Conservation (phyloP, 1,140 invertebrate species). For the Notospermus geniculatus region DNA sequence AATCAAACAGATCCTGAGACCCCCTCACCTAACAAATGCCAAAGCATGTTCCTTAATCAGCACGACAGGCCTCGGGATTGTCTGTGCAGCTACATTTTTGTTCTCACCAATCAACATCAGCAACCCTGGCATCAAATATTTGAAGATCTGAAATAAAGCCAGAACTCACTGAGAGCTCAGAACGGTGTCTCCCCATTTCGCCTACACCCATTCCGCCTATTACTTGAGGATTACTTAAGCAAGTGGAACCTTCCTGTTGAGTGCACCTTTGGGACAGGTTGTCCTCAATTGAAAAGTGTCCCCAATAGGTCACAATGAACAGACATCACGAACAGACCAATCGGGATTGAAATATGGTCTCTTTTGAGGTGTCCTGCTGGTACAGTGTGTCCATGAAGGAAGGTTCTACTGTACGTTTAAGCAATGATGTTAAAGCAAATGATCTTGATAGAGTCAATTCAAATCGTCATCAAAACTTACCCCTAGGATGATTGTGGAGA, state of each 20-base stretch:
- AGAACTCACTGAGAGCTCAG: slow-evolving; percentile 5
- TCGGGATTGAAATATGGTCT: background rate
- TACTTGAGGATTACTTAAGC: no score
- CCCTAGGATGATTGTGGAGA: slow-evolving; percentile 50
- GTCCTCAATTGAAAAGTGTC: no score
- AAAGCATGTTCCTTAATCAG: slow-evolving; percentile 59
- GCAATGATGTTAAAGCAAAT: background rate
- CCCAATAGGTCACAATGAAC: no score
- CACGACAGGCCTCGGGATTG: slow-evolving; percentile 51
- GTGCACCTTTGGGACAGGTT: no score
- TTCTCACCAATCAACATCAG: slow-evolving; percentile 49
- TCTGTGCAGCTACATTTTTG: slow-evolving; percentile 45
- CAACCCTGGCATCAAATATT: slow-evolving; percentile 58
- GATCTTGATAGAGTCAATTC: background rate
- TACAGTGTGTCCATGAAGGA: background rate
- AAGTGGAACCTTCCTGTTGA: no score
- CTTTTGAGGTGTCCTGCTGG: background rate
- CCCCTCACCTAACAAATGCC: slow-evolving; percentile 56
- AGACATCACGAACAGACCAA: no score
- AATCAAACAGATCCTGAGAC: background rate
- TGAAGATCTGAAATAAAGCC: slow-evolving; percentile 53
- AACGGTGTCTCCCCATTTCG: no score
- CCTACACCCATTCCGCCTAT: no score
- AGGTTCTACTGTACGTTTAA: background rate
- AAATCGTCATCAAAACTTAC: slow-evolving; percentile 27